phyloP scores from a whole-genome alignment of 2,888 invertebrate genomes.

The Psylliodes chrysocephalus region DNA sequence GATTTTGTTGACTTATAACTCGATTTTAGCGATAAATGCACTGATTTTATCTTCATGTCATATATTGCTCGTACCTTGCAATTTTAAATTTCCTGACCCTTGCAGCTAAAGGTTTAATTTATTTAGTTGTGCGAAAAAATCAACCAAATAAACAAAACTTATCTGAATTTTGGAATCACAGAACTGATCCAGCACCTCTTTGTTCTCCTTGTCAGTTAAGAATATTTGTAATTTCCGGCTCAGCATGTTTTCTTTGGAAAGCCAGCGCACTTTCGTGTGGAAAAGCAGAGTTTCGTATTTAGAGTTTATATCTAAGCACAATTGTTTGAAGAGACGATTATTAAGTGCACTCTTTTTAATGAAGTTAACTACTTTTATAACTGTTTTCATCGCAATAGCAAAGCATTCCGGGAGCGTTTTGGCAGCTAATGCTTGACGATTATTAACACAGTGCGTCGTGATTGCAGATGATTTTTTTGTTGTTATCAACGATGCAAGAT shows the following conservation, averaged over 20 bases:
- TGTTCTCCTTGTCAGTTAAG: too few relatives aligned
- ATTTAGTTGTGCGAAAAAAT: too few relatives aligned
- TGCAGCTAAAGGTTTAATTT: too few relatives aligned
- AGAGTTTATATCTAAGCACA: too few relatives aligned
- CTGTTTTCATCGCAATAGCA: conserved; percentile 32
- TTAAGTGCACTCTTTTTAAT: conserved; percentile 38
- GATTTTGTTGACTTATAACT: too few relatives aligned
- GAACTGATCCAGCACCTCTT: too few relatives aligned
- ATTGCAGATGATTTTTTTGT: conserved; percentile 41
- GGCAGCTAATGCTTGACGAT: conserved; percentile 43
- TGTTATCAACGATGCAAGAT: conserved; percentile 42
- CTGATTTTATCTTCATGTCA: conserved; percentile 29
- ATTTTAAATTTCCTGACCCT: conserved; percentile 2
- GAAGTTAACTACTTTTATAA: conserved; percentile 42
- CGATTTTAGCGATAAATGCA: too few relatives aligned
- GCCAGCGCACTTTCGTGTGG: conserved; percentile 19
- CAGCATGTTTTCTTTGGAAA: conserved; percentile 34
- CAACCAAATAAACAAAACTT: too few relatives aligned
- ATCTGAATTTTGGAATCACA: too few relatives aligned
- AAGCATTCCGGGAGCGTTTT: too few relatives aligned
- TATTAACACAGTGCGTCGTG: conserved; percentile 43
- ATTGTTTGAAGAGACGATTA: too few relatives aligned
- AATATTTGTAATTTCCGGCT: conserved; percentile 26
- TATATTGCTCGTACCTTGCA: conserved; percentile 24
- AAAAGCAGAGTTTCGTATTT: too few relatives aligned